phyloP scores from a whole-genome alignment of 2,113 vertebrate species.

The Chloebia gouldiae region DNA sequence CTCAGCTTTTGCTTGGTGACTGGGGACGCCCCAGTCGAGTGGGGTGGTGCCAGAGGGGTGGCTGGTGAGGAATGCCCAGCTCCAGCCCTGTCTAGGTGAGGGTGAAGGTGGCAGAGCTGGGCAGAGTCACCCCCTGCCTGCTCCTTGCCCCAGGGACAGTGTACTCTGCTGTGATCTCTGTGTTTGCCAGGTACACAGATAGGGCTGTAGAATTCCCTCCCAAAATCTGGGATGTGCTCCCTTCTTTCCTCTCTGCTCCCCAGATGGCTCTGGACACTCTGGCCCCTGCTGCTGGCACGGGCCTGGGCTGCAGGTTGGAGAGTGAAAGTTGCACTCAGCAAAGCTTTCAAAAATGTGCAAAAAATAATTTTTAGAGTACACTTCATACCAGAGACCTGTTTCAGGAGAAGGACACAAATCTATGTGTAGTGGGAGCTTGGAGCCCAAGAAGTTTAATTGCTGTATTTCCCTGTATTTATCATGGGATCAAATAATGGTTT shows the following conservation, averaged over 20 bases:
- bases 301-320: not conserved
- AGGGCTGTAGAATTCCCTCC: not conserved
- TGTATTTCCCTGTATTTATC: not conserved
- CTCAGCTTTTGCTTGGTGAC: rapidly evolving
- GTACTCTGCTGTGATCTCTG: not conserved
- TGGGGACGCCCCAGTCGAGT: rapidly evolving
- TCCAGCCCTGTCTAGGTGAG: not conserved
- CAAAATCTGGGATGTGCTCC: not conserved
- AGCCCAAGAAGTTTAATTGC: not conserved
- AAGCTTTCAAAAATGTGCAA: not conserved
- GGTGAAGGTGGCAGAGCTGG: not conserved
- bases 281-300: not conserved
- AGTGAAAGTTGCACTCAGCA: not conserved
- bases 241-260: not conserved
- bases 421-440: not conserved
- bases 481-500: not conserved
- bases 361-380: not conserved
- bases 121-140: not conserved
- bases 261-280: not conserved
- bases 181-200: rapidly evolving
- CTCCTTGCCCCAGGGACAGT: rapidly evolving
- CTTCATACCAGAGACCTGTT: not conserved
- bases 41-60: not conserved
- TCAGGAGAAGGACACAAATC: not conserved
- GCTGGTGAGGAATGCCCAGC: not conserved